A percentile compares a stretch with the other conserved stretches of the same genome.
These are phyloP conservation scores for Pomatorhinus ruficollis DNA, from an alignment of 2,113 vertebrate species.

Conservation along the genomic window DNA sequence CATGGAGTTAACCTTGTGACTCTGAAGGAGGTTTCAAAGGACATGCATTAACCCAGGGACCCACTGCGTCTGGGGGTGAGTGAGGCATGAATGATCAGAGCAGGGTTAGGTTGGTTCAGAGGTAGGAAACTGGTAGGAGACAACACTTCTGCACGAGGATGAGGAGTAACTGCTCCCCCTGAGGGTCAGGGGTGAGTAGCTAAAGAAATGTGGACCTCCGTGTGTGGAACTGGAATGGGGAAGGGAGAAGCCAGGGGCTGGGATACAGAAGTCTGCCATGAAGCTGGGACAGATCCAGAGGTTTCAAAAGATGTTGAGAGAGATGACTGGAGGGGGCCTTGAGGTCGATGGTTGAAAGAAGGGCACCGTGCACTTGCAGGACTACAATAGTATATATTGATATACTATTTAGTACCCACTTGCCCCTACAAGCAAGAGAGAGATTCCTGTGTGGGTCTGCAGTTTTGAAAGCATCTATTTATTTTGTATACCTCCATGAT, in stretches of 20 bases:
- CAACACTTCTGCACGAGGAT: not conserved
- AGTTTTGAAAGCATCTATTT: slow-evolving; percentile 27
- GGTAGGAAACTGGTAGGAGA: not conserved
- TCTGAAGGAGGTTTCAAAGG: not conserved
- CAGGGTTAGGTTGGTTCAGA: not conserved
- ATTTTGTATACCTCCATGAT: slow-evolving; percentile 38
- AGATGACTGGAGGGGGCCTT: not conserved
- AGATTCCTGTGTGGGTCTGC: not conserved
- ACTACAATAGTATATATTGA: not conserved
- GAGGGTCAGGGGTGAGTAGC: not conserved
- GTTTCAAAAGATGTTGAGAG: not conserved
- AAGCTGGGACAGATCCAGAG: not conserved
- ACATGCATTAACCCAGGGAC: not conserved
- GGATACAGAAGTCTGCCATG: not conserved
- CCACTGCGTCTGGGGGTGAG: not conserved
- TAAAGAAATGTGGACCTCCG: not conserved
- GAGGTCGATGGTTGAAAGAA: not conserved
- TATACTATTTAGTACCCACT: not conserved
- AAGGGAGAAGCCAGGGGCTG: not conserved
- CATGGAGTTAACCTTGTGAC: not conserved
- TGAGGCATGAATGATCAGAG: not conserved
- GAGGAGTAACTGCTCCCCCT: not conserved
- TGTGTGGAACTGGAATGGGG: not conserved
- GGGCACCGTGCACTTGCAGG: not conserved
- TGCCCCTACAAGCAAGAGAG: not conserved